phyloP scores from a whole-genome alignment of 2,113 vertebrate species.

The Peromyscus polionotus region DNA sequence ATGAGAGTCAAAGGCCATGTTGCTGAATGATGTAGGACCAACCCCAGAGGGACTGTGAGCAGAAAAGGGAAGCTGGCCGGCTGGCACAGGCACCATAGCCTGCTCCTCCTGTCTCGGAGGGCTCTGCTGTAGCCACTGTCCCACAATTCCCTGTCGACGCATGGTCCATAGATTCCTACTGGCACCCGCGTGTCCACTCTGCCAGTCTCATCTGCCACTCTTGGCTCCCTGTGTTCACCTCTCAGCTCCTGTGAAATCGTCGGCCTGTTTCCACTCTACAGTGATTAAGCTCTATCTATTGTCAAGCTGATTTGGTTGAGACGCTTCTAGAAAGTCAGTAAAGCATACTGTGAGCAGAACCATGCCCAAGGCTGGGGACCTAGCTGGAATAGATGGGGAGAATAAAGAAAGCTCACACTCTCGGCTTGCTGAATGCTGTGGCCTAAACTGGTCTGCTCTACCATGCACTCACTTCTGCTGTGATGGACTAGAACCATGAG shows the following conservation, averaged over 20 bases:
- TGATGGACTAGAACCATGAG: background rate
- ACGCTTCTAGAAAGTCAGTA: background rate
- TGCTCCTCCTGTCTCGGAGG: background rate
- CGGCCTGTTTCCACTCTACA: no score
- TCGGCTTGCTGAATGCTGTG: background rate
- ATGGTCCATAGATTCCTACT: rapidly evolving
- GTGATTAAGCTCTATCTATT: background rate
- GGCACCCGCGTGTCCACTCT: no score
- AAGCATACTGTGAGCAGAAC: background rate
- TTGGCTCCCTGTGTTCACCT: background rate
- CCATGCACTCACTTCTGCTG: background rate
- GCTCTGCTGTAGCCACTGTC: background rate
- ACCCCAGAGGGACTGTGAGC: background rate
- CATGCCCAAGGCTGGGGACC: background rate
- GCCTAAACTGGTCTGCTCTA: background rate
- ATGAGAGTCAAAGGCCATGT: background rate
- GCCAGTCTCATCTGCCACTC: background rate
- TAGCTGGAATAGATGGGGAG: background rate
- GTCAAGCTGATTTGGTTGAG: background rate
- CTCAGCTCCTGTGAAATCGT: background rate
- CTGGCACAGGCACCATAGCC: background rate
- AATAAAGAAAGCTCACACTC: background rate
- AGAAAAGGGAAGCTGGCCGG: no score
- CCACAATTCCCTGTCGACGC: background rate
- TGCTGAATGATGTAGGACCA: background rate